Base-by-base conservation (phyloP, 2,888 invertebrate species). In the Deroplatys truncata region DNA sequence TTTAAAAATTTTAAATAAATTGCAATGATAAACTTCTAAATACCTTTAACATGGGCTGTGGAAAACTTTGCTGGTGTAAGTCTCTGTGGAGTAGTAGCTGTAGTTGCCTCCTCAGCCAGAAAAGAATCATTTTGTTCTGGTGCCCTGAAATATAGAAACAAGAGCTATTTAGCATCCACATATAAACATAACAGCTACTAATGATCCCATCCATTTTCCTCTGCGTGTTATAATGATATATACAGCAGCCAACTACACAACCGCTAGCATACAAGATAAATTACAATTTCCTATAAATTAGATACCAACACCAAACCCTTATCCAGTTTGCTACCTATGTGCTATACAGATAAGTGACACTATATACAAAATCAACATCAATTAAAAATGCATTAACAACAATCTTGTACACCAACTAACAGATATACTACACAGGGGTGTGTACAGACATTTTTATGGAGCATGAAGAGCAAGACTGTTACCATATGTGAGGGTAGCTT, bases 1-100 rank as follows among this genome's bases (percentile, higher is more conserved):
- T 13, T 35, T 35, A 35, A 35, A 4, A 8, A 7, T 35, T 35
- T 35, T 35, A 35, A 31, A 31, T 31, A 2, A 31, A 35, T 7
- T 43, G 43, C 43, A 72, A 16, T 72, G 20, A 20, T 4, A 72
- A 72, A 20, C 56, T 72, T 15, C 2, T 56, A 4, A 29, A 85
- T 90, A 88, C 90, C 91, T 89, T 90, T 90, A 89, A 96, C 94
- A 92, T 98, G 98, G n/a, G 98, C 97, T 72, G 96, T 96, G 87
- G 96, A 95, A 94, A 96, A 98, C 93, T 97, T 97, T 91, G 96
- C 96, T 29, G 98, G 98, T 9, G 98, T 98, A 93, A 97, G 94
- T 89, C 98, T 95, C 92, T 96, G 96, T 25, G 96, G 95, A 92
- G 91, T 89, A 5, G 91, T 89, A 5, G 95, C 94, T 92, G 94